Conservation (phyloP, 2,888 invertebrate genomes). For the Heliconius cydno region DNA sequence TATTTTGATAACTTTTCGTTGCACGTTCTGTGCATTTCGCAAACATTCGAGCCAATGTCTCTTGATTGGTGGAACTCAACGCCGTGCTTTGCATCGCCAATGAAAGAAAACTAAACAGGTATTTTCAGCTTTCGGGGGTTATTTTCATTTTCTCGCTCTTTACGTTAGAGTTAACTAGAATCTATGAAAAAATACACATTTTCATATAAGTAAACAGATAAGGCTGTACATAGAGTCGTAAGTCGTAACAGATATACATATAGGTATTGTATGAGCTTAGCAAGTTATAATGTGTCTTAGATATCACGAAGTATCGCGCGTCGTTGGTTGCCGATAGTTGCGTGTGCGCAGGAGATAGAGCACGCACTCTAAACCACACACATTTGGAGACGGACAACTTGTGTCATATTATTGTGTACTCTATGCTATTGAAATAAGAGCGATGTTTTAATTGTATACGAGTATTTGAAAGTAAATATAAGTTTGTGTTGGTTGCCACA, state of each 20-base stretch:
- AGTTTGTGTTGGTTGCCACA: slow-evolving; percentile 54
- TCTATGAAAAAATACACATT: background rate
- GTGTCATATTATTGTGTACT: slow-evolving; percentile 16
- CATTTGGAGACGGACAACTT: background rate
- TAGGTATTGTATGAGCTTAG: slow-evolving; percentile 29
- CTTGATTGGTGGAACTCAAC: too few species aligned
- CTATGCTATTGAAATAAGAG: slow-evolving; percentile 25
- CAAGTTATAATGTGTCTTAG: slow-evolving; percentile 36
- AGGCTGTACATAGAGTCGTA: background rate
- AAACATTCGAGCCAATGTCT: too few species aligned
- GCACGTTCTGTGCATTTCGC: too few species aligned
- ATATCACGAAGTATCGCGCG: slow-evolving; percentile 39
- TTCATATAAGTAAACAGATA: background rate
- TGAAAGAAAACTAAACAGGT: too few species aligned
- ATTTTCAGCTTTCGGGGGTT: background rate
- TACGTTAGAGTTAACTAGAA: background rate
- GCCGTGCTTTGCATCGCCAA: too few species aligned
- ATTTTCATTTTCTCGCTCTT: background rate
- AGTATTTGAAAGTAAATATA: background rate
- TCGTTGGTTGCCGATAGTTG: slow-evolving; percentile 43
- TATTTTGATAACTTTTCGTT: background rate
- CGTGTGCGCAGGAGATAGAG: slow-evolving; percentile 44
- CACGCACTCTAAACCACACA: slow-evolving; percentile 39
- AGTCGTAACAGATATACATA: background rate
- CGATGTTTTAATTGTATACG: background rate